phyloP scores from a whole-genome alignment of 2,888 invertebrate species.

The Brenthis daphne region DNA sequence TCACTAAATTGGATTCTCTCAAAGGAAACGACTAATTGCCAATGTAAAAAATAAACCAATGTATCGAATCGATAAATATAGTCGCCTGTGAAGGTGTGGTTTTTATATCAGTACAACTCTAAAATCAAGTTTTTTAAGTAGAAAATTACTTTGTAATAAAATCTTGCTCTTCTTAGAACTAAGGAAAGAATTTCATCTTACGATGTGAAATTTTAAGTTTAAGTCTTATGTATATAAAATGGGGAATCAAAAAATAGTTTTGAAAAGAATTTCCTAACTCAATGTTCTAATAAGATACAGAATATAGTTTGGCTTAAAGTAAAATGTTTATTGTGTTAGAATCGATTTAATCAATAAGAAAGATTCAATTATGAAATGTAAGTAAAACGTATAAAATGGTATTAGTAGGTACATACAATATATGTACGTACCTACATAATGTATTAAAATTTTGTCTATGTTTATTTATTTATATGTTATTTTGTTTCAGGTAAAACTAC shows the following conservation, averaged over 20 bases:
- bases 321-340: too few species aligned
- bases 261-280: too few species aligned
- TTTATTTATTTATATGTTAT: neutral
- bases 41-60: conserved; percentile 34
- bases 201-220: too few species aligned
- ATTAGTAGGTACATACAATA: too few species aligned
- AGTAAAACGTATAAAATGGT: too few species aligned
- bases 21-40: conserved; percentile 39
- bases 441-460: neutral
- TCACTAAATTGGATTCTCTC: conserved; percentile 34
- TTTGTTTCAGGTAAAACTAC: conserved; percentile 2
- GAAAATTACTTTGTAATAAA: neutral
- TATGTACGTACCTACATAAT: neutral
- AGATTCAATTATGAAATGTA: too few species aligned
- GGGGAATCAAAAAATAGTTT: neutral
- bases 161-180: neutral
- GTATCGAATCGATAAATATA: conserved; percentile 38
- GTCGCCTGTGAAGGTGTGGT: conserved; percentile 28
- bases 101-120: conserved; percentile 22
- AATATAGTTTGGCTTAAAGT: too few species aligned
- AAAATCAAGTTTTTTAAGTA: conserved; percentile 11
- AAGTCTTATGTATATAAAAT: too few species aligned
- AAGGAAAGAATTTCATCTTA: neutral
- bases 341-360: too few species aligned
- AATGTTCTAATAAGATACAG: too few species aligned